Evolutionary conservation across 2,888 invertebrate genomes (phyloP).

Genomic region (Boloria selene): DNA sequence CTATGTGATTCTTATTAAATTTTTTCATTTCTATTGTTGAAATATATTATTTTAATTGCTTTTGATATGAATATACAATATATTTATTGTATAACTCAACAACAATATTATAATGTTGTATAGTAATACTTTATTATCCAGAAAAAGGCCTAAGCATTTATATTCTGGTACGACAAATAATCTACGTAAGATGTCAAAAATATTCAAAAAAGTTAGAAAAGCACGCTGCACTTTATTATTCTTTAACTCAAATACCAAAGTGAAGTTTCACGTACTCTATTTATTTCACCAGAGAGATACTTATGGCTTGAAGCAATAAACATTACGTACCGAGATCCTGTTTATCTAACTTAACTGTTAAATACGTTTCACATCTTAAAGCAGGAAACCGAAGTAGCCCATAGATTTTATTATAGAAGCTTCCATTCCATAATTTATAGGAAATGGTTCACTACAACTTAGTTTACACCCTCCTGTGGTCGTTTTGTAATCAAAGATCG

Average conservation of each 20-base stretch:
- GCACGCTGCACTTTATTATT: too few species aligned
- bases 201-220: too few species aligned
- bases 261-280: not conserved
- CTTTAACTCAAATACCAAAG: not conserved
- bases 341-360: conserved; percentile 10
- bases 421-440: conserved; percentile 20
- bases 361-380: conserved; percentile 9
- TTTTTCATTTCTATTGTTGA: too few species aligned
- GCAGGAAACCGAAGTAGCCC: conserved; percentile 7
- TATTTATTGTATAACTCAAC: too few species aligned
- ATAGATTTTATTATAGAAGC: conserved; percentile 14
- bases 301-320: not conserved
- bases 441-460: conserved; percentile 1
- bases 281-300: not conserved
- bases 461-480: conserved; percentile 24
- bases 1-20: too few species aligned
- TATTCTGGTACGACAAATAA: too few species aligned
- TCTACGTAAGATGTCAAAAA: too few species aligned
- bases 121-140: too few species aligned
- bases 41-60: too few species aligned
- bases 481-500: conserved; percentile 48
- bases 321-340: not conserved
- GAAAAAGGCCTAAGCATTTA: too few species aligned
- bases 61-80: too few species aligned
- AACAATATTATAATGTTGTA: too few species aligned